Base-by-base conservation (phyloP, 2,888 invertebrate genomes). In the Malthinus flaveolus region DNA sequence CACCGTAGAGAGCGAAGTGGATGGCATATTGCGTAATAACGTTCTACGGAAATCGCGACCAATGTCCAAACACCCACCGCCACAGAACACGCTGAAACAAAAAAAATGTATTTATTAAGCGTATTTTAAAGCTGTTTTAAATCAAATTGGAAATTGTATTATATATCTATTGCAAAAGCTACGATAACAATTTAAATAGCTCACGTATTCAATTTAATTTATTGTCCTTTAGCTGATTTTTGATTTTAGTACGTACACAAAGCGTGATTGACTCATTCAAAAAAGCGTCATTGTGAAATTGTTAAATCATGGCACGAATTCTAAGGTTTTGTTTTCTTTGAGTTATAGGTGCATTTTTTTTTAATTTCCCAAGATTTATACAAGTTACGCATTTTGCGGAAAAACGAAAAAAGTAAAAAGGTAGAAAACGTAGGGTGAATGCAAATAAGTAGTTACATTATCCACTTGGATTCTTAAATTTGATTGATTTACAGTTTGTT, bases 1-100 rank as follows among this genome's bases (percentile, higher is more conserved):
- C 90, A 91, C 59, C 86, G 79, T 31, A 90, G 77, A 1, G 90
- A 90, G 55, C 87, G 81, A 42, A 91, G 75, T 0, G 91, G 90
- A 73, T 87, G 86, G 71, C 90, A 90, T 68, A 91, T 90, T 63
- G 90, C 91, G 75, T 88, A 90, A 76, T 89, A 91, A 9, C 90
- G 81, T 74, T 91, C 90, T 67, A 90, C 83, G 5, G 90, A 89
- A 65, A 91, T 90, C 47, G 88, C 87, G 32, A 90, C 90, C 64
- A 91, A 73, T 0, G 91, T 91, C 85, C 90, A 90, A 3, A 88
- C 89, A 12, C 87, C 87, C 8, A 90, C 90, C 1, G 87, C 85
- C 39, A 91, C 90, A 0, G 89, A 88, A 58, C 88, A 86, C 44
- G 87, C 90, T 90, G 81, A 37, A 83, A 82, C 62, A 35, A 53